Evolutionary conservation across 2,113 vertebrate genomes (phyloP).

Genomic region (Amazona vittata): DNA sequence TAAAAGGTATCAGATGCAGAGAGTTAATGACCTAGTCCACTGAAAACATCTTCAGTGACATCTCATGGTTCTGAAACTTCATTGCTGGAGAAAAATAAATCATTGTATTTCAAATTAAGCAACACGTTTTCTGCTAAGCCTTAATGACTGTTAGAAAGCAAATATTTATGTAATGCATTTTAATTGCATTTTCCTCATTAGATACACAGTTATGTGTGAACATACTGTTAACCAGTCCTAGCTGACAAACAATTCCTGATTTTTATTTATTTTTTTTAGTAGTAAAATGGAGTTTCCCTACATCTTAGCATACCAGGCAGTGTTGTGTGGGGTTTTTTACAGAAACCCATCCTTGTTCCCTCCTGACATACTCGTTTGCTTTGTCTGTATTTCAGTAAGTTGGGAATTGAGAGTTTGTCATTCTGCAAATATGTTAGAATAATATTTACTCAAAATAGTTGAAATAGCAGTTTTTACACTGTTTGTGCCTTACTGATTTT

Average conservation of each 20-base stretch:
- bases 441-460: not conserved
- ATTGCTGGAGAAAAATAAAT: constrained; percentile 40
- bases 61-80: constrained; percentile 23
- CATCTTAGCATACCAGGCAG: not conserved
- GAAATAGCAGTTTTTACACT: constrained; percentile 6
- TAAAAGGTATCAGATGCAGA: constrained; percentile 70
- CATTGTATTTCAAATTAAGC: not conserved
- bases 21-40: constrained; percentile 69
- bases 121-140: not conserved
- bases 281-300: not conserved
- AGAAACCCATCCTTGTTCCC: not conserved
- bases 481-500: constrained; percentile 35
- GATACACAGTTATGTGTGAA: not conserved
- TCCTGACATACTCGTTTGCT: not conserved
- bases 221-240: not conserved
- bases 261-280: not conserved
- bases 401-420: not conserved
- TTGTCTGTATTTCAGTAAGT: not conserved
- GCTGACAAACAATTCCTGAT: not conserved
- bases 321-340: not conserved
- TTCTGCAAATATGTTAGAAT: not conserved
- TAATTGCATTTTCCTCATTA: constrained; percentile 17
- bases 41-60: constrained; percentile 27
- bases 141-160: constrained; percentile 21
- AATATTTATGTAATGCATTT: not conserved